Evolutionary conservation across 2,888 invertebrate genomes (phyloP), one percentile per base, ranked within the genome.

Genomic region (Lamellibrachia satsuma): DNA sequence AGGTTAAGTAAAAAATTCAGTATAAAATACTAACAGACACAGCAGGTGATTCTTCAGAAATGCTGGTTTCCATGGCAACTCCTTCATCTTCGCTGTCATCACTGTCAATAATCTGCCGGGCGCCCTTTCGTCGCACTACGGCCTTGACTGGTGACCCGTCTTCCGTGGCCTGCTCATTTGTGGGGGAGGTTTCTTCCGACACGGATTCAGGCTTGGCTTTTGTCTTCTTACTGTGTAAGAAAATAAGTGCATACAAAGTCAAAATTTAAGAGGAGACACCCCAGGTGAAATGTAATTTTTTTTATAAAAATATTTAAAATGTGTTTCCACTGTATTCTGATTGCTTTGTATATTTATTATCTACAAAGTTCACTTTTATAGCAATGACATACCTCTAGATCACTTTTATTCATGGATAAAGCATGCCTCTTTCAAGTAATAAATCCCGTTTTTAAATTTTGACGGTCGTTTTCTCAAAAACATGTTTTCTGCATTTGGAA

Each of bases 51-150:
- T 75, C 75, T 22, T 75, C 75, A 15, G 75, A 75, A 75, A 22
- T 22, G 22, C 75, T 75, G 15, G 60, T 90, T 39, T 57, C 92
- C 60, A 75, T n/a, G 90, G 60, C 92, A 92, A 52, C 92, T 27
- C 51, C 52, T 52, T 92, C 90, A 27, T 92, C 92, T 51, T 92
- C 92, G 39, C 90, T 92, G 55, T 93, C 93, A 90, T 93, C 93
- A 90, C 93, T 93, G 27, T 93, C 93, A 57, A 93, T 93, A n/a
- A 93, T 92, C 55, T 52, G 75, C 8, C 92, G 51, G n/a, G 52
- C n/a, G 8, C 93, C 92, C 90, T 93, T 93, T 55, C 92, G 92
- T 22, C 51, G n/a, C 39, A 57, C 90, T 52, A 51, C 52, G 1
- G 52, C 55, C 90, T 92, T 93, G 51, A 91, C 57, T 51, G 92